These are phyloP conservation scores for Serripes groenlandicus DNA, from an alignment of 2,888 invertebrate species.

Conservation along the genomic window DNA sequence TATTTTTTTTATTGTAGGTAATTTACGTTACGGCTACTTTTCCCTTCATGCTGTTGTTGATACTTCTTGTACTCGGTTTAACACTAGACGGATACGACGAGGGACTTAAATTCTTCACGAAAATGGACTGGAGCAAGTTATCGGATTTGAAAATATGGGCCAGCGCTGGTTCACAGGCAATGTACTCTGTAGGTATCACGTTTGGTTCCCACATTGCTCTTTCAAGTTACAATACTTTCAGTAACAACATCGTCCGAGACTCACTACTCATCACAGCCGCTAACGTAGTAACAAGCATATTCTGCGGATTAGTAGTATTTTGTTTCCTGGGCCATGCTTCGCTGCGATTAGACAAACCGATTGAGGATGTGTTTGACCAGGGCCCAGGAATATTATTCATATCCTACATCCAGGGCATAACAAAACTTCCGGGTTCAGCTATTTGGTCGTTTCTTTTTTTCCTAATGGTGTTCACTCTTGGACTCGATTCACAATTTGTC, in stretches of 20 bases:
- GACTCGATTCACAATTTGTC: conserved; percentile 40
- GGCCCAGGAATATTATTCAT: conserved; percentile 54
- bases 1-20: conserved; percentile 25
- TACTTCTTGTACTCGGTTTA: conserved; percentile 37
- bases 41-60: conserved; percentile 30
- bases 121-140: conserved; percentile 41
- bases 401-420: conserved; percentile 47
- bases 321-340: conserved; percentile 50
- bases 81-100: conserved; percentile 32
- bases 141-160: conserved; percentile 43
- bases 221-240: conserved; percentile 43
- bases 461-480: conserved; percentile 50
- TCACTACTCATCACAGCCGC: conserved; percentile 19
- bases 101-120: conserved; percentile 31
- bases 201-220: conserved; percentile 36
- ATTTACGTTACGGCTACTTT: conserved; percentile 53
- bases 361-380: conserved; percentile 32
- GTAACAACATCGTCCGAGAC: conserved; percentile 43
- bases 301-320: conserved; percentile 44
- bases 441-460: conserved; percentile 53
- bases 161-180: conserved; percentile 42
- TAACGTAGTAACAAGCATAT: conserved; percentile 37
- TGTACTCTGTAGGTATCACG: conserved; percentile 44
- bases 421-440: conserved; percentile 36
- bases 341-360: conserved; percentile 23